phyloP scores from a whole-genome alignment of 92 coral and sea anemone species.

The Plumapathes pennacea region DNA sequence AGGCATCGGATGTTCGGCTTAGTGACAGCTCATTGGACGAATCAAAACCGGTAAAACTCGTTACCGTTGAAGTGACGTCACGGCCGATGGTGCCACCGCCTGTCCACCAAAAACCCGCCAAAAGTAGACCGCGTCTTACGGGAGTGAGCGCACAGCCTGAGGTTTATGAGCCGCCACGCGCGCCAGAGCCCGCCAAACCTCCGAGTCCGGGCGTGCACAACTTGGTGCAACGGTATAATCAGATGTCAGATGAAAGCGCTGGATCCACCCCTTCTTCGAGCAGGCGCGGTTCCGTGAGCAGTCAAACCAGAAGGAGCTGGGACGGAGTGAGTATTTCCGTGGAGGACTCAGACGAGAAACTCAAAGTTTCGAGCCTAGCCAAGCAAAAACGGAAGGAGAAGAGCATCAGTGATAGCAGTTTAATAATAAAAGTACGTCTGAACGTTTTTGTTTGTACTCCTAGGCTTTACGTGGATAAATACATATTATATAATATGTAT shows the following conservation, averaged over 20 bases:
- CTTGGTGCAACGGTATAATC: conserved; percentile 18
- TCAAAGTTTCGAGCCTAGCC: conserved; percentile 30
- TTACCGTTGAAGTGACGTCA: no score
- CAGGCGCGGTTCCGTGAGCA: conserved; percentile 22
- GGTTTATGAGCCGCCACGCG: no score
- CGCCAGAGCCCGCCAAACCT: no score
- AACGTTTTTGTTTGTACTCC: not conserved
- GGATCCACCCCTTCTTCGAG: not conserved
- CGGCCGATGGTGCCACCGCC: not conserved
- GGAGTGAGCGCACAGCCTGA: not conserved
- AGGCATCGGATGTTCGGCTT: no score
- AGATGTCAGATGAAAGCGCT: conserved; percentile 5
- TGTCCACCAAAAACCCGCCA: not conserved
- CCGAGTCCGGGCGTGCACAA: conserved; percentile 7
- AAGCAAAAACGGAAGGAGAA: conserved; percentile 35
- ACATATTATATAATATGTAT: no score
- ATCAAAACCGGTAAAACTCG: no score
- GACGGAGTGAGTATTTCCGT: conserved; percentile 65
- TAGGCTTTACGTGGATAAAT: no score
- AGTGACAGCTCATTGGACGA: no score
- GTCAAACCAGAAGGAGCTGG: conserved; percentile 81
- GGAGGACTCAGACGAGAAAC: conserved; percentile 16
- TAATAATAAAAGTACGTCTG: conserved; percentile 43
- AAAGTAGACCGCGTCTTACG: not conserved
- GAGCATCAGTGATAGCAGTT: conserved; percentile 84